A percentile compares a stretch with the other conserved stretches of the same genome.
phyloP scores from a whole-genome alignment of 2,797 vertebrate species.

The Xyrichtys novacula region DNA sequence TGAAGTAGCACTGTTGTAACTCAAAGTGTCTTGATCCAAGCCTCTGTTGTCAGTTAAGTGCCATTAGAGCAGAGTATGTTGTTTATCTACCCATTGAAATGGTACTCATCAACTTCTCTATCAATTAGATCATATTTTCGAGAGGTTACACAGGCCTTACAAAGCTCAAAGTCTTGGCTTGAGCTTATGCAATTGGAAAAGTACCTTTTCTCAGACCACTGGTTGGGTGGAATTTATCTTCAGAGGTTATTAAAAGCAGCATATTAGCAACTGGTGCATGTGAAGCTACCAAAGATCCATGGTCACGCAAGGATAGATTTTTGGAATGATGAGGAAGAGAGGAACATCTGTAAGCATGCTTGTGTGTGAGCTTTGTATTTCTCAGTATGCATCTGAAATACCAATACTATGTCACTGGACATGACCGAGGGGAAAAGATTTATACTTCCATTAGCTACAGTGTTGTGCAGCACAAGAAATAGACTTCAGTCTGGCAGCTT shows the following conservation, averaged over 20 bases:
- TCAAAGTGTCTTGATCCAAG: not conserved
- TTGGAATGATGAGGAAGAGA: constrained; percentile 45
- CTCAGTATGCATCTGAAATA: constrained; percentile 20
- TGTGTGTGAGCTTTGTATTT: not conserved
- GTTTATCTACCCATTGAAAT: constrained; percentile 39
- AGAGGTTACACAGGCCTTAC: constrained; percentile 46
- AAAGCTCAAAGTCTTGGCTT: constrained; percentile 48
- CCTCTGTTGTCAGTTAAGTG: constrained; percentile 20
- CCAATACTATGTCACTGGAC: constrained; percentile 9
- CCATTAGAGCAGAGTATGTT: constrained; percentile 22
- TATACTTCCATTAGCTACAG: no score
- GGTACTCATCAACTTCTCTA: constrained; percentile 24
- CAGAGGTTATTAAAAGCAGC: constrained; percentile 78
- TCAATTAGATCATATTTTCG: constrained; percentile 51
- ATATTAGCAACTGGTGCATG: constrained; percentile 78
- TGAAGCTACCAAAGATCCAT: constrained; percentile 55
- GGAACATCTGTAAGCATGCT: constrained; percentile 36
- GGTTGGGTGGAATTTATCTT: constrained; percentile 80
- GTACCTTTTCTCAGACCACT: constrained; percentile 76
- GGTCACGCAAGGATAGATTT: constrained; percentile 65
- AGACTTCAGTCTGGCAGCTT: constrained; percentile 2
- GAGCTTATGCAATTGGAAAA: constrained; percentile 72
- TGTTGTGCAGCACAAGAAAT: no score
- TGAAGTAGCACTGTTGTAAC: not conserved
- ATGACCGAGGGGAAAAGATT: constrained; percentile 10